phyloP scores from a whole-genome alignment of 2,888 invertebrate species.

The Quadroppia sp. region DNA sequence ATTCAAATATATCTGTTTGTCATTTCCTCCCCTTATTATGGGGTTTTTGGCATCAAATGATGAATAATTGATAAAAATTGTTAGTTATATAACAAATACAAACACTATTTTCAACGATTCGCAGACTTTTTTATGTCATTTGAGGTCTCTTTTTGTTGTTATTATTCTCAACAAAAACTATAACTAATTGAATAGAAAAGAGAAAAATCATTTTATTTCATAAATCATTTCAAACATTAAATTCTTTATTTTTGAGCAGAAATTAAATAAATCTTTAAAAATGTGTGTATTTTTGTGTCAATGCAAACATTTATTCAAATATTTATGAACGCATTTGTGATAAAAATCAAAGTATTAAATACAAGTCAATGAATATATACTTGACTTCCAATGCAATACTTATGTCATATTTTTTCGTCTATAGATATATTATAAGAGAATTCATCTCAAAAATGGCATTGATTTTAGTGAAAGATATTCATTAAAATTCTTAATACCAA shows the following conservation, averaged over 20 bases:
- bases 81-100: not conserved
- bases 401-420: too few relatives aligned
- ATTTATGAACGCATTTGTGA: not conserved
- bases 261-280: not conserved
- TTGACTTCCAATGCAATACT: not conserved
- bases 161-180: not conserved
- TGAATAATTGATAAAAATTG: not conserved
- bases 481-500: not conserved
- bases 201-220: not conserved
- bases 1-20: slow-evolving; percentile 6
- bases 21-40: not conserved
- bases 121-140: not conserved
- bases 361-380: not conserved
- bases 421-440: too few relatives aligned
- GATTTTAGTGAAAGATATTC: not conserved
- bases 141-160: not conserved
- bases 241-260: not conserved
- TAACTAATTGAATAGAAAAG: not conserved
- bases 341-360: not conserved
- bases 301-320: not conserved
- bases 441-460: not conserved
- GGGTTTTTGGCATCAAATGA: not conserved
- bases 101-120: slow-evolving; percentile 4
- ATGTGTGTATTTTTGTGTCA: not conserved
- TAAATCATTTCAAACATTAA: not conserved